Percentiles rank a stretch among this genome's conserved stretches.
These are phyloP conservation scores for Trichonephila inaurata DNA, from an alignment of 1,140 invertebrate genomes.

Conservation along the genomic window DNA sequence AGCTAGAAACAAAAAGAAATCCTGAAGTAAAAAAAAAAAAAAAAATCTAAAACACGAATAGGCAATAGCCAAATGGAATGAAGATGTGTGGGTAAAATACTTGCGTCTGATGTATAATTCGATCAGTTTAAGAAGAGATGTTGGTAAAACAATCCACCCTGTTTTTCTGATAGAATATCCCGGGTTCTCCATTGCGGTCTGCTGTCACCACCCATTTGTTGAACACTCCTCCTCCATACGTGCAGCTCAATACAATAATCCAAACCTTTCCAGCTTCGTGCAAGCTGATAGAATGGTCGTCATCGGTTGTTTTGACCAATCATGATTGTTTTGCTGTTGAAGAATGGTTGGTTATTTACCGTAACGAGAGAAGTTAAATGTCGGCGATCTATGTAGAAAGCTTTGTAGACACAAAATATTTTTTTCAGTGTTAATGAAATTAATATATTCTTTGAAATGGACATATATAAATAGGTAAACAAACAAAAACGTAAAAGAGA, in stretches of 20 bases:
- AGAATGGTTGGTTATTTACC: neutral
- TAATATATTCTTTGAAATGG: too few species aligned
- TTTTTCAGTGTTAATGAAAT: too few species aligned
- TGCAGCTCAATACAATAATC: neutral
- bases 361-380: neutral
- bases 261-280: neutral
- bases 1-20: neutral
- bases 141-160: neutral
- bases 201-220: conserved; percentile 21
- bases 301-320: neutral
- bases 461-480: too few species aligned
- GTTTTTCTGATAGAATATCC: neutral
- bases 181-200: conserved; percentile 2
- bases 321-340: neutral
- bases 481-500: too few species aligned
- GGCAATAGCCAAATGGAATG: conserved; percentile 4
- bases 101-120: neutral
- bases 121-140: neutral
- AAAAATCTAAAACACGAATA: neutral
- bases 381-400: too few species aligned
- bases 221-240: neutral
- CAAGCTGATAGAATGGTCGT: neutral
- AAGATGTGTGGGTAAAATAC: neutral
- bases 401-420: too few species aligned
- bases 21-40: neutral